Evolutionary conservation across 92 coral and sea anemone species (phyloP).

Genomic region (Muricea muricata): DNA sequence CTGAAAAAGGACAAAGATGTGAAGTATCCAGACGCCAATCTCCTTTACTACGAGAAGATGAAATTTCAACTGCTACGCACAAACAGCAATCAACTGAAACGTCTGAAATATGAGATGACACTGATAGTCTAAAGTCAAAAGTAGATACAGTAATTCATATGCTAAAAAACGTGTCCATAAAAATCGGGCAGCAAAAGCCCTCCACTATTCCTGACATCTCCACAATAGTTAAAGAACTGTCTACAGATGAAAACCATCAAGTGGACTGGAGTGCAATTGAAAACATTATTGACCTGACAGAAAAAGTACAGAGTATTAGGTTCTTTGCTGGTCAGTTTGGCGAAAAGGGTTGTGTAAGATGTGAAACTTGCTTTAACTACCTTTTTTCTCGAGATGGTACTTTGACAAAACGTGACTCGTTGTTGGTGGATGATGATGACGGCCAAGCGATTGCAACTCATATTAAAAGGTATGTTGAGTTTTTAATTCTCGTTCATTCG

Average conservation of each 20-base stretch:
- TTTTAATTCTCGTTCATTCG: neutral
- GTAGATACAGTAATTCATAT: slow-evolving; percentile 12
- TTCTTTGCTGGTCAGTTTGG: slow-evolving; percentile 1
- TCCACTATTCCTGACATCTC: neutral
- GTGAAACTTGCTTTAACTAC: slow-evolving; percentile 7
- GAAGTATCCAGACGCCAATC: neutral
- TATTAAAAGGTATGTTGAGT: slow-evolving; percentile 11
- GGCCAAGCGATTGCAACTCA: slow-evolving; percentile 8
- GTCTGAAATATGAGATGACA: neutral
- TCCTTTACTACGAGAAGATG: neutral
- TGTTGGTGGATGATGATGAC: slow-evolving; percentile 7
- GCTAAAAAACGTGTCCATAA: slow-evolving; percentile 14
- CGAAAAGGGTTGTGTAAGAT: neutral
- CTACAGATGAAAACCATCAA: neutral
- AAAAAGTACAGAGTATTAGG: slow-evolving; percentile 8
- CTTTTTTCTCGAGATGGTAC: neutral
- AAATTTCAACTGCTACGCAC: neutral
- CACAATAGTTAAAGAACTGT: neutral
- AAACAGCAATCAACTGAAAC: neutral
- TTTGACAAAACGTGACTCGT: neutral
- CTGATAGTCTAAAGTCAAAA: neutral
- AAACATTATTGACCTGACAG: slow-evolving; percentile 14
- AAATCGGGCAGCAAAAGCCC: neutral
- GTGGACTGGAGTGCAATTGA: slow-evolving; percentile 18
- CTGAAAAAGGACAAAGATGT: neutral